phyloP scores from a whole-genome alignment of 2,797 vertebrate genomes.

The Anabacerthia variegaticeps region DNA sequence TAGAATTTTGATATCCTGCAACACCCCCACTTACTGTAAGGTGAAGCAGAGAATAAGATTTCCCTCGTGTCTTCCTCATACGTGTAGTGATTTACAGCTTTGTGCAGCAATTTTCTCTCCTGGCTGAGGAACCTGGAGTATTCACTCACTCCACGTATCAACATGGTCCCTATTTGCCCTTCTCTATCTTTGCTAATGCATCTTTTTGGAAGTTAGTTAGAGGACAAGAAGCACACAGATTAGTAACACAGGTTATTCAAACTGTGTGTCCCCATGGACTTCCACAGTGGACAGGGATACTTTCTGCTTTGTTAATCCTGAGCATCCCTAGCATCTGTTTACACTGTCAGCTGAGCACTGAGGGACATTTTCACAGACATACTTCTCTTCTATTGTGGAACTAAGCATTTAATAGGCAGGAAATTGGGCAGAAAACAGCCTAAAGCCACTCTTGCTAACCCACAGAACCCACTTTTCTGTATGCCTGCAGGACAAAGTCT shows the following conservation, averaged over 20 bases:
- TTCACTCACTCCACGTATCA: neutral
- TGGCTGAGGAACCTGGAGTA: neutral
- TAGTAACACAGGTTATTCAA: neutral
- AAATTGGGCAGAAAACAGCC: neutral
- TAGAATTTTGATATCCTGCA: neutral
- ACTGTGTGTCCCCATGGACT: neutral
- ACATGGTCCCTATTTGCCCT: neutral
- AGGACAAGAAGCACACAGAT: neutral
- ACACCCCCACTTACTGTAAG: neutral
- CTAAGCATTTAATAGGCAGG: neutral
- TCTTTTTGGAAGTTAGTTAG: neutral
- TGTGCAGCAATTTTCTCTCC: neutral
- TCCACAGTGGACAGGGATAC: neutral
- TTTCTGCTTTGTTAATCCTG: neutral
- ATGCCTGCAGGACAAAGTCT: neutral
- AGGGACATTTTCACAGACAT: neutral
- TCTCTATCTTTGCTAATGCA: neutral
- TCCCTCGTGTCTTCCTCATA: neutral
- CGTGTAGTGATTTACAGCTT: neutral
- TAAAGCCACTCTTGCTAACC: neutral
- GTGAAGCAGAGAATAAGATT: neutral
- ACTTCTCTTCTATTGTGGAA: neutral
- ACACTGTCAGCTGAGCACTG: rapidly evolving
- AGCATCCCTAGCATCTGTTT: neutral
- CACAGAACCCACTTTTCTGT: neutral